Percentiles rank a stretch among this genome's conserved stretches.
Evolutionary conservation across 2,888 invertebrate species (phyloP).

Genomic region (Cyclophora albipunctata): DNA sequence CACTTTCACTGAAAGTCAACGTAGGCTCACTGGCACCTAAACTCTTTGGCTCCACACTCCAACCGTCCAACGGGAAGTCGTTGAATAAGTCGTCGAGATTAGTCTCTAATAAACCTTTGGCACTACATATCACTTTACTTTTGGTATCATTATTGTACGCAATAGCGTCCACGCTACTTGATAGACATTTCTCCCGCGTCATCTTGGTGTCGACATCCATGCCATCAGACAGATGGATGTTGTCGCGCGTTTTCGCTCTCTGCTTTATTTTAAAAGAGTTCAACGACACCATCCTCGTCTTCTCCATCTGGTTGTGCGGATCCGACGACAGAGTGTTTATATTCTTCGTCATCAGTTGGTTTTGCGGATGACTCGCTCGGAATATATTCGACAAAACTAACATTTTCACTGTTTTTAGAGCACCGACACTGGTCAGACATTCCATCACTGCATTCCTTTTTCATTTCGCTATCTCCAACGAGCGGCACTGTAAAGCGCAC

Average conservation of each 20-base stretch:
- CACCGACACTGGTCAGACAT: conserved; percentile 60
- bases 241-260: conserved; percentile 54
- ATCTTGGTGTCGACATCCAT: conserved; percentile 36
- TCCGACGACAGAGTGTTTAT: conserved; percentile 32
- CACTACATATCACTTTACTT: conserved; percentile 71
- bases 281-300: conserved; percentile 38
- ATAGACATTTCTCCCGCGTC: conserved; percentile 52
- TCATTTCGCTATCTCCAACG: conserved; percentile 45
- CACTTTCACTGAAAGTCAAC: conserved; percentile 46
- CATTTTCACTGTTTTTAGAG: conserved; percentile 70
- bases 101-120: conserved; percentile 74
- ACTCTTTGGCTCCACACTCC: conserved; percentile 53
- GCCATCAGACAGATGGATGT: conserved; percentile 37
- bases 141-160: conserved; percentile 51
- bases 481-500: conserved; percentile 33
- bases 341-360: conserved; percentile 44
- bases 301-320: conserved; percentile 34
- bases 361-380: conserved; percentile 56
- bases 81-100: conserved; percentile 68
- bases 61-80: conserved; percentile 50
- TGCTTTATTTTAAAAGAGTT: conserved; percentile 54
- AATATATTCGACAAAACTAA: conserved; percentile 68
- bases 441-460: conserved; percentile 73
- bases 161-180: conserved; percentile 62
- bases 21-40: conserved; percentile 66